Evolutionary conservation across 2,797 vertebrate genomes (phyloP).

Genomic region (Hydrocynus forskahlii): DNA sequence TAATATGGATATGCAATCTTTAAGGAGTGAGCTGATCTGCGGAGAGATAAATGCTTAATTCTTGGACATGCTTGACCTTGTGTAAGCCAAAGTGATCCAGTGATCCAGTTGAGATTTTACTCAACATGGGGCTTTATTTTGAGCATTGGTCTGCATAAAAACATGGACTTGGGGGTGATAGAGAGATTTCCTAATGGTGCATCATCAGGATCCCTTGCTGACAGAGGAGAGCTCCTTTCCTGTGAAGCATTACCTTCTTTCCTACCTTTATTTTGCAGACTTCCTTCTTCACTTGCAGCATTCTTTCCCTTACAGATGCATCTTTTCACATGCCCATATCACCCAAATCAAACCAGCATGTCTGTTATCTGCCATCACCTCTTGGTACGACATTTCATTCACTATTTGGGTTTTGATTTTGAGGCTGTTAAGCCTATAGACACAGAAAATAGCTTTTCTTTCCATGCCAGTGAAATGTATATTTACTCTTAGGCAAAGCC

Average conservation of each 20-base stretch:
- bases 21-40: neutral
- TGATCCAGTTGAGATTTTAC: neutral
- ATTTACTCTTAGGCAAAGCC: constrained; percentile 47
- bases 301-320: constrained; percentile 6
- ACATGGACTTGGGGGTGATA: neutral
- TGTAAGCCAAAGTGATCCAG: neutral
- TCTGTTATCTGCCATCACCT: constrained; percentile 50
- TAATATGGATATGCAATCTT: neutral
- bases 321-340: constrained; percentile 20
- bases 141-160: neutral
- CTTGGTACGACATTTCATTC: constrained; percentile 48
- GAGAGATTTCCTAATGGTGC: neutral
- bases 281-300: neutral
- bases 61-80: neutral
- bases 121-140: neutral
- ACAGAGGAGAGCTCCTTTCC: neutral
- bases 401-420: constrained; percentile 19
- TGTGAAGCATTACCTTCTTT: neutral
- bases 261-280: neutral
- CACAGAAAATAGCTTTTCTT: constrained; percentile 54
- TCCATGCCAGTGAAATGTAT: constrained; percentile 55
- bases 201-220: neutral
- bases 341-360: neutral
- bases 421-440: constrained; percentile 29
- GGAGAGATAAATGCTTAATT: neutral